These are phyloP conservation scores for Pocillopora verrucosa DNA, from an alignment of 64 coral and sea anemone species.

Conservation along the genomic window DNA sequence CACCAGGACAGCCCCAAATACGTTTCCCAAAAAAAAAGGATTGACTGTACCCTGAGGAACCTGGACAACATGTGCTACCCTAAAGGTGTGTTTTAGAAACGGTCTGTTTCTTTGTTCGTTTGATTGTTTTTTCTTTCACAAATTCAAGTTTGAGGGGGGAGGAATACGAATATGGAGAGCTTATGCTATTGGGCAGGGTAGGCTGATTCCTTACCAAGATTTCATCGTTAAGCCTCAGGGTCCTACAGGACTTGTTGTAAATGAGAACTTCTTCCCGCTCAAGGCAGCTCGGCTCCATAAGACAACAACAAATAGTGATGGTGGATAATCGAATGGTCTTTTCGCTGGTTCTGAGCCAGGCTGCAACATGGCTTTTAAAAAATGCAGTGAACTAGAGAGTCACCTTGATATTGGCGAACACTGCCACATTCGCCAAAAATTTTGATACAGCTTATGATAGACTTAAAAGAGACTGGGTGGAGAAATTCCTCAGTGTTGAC, in stretches of 20 bases:
- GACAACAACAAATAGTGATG: background rate
- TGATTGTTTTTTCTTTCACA: no score
- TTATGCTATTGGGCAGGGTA: conserved; percentile 31
- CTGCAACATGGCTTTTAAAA: conserved; percentile 39
- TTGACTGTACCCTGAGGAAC: no score
- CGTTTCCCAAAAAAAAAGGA: no score
- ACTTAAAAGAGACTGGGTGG: conserved; percentile 38
- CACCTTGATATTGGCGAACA: conserved; percentile 58
- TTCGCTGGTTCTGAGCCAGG: conserved; percentile 11
- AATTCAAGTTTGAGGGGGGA: conserved; percentile 52
- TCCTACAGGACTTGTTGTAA: conserved; percentile 48
- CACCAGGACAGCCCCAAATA: no score
- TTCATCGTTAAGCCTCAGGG: background rate
- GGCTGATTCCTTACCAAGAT: conserved; percentile 36
- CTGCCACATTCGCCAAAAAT: conserved; percentile 26
- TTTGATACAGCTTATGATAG: conserved; percentile 27
- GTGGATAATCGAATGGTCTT: background rate
- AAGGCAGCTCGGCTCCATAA: conserved; percentile 11
- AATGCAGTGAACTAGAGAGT: conserved; percentile 47
- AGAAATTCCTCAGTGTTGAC: conserved; percentile 36
- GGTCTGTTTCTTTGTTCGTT: no score
- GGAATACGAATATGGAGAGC: conserved; percentile 42
- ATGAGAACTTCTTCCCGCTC: background rate
- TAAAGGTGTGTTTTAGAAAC: no score
- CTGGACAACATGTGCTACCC: no score